A percentile compares a stretch with the other conserved stretches of the same genome.
phyloP scores from a whole-genome alignment of 2,888 invertebrate genomes.

The Pammene aurita region DNA sequence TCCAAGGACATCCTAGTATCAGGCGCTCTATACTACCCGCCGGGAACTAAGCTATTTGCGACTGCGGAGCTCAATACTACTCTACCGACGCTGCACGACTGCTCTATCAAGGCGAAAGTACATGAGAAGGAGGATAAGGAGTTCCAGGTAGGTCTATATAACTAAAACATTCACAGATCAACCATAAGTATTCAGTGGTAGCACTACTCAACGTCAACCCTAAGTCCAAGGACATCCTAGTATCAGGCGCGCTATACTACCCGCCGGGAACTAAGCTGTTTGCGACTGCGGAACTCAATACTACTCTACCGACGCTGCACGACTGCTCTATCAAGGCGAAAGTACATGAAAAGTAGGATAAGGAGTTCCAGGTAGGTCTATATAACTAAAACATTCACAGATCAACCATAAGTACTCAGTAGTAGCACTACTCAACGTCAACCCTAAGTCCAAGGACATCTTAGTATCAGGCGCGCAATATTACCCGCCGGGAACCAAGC shows the following conservation, averaged over 20 bases:
- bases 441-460: slow-evolving; percentile 73
- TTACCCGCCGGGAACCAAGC: slow-evolving; percentile 86
- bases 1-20: slow-evolving; percentile 71
- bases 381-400: slow-evolving; percentile 54
- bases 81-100: slow-evolving; percentile 88
- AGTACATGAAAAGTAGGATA: too few species aligned
- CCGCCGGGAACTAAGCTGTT: too few species aligned
- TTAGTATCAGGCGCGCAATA: slow-evolving; percentile 74
- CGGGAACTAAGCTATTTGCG: slow-evolving; percentile 85
- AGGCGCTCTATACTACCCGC: slow-evolving; percentile 84
- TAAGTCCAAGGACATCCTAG: too few species aligned
- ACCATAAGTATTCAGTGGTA: too few species aligned
- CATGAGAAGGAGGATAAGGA: slow-evolving; percentile 86
- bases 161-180: too few species aligned
- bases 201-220: too few species aligned
- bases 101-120: slow-evolving; percentile 85
- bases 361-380: too few species aligned
- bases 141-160: too few species aligned
- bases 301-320: too few species aligned
- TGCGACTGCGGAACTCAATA: too few species aligned
- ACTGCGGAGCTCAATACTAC: slow-evolving; percentile 89
- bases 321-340: too few species aligned
- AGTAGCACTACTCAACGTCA: slow-evolving; percentile 70
- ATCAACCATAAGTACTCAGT: slow-evolving; percentile 74
- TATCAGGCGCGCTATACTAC: too few species aligned